A percentile compares a stretch with the other conserved stretches of the same genome.
These are phyloP conservation scores for Stenodema calcarata DNA, from an alignment of 2,888 invertebrate genomes.

Conservation along the genomic window DNA sequence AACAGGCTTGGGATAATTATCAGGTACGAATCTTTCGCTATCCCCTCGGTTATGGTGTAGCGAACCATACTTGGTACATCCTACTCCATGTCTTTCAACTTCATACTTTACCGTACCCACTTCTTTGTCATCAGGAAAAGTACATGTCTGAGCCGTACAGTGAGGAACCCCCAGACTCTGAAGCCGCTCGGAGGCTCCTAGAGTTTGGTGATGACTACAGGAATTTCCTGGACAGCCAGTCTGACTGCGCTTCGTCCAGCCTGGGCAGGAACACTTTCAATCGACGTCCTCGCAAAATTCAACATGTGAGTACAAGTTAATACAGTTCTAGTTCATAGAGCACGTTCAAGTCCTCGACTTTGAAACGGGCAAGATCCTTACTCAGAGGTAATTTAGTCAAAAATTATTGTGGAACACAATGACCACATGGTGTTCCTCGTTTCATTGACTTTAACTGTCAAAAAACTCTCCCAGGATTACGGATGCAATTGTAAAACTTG, in stretches of 20 bases:
- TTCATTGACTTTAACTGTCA: no score
- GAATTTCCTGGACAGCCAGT: slow-evolving; percentile 85
- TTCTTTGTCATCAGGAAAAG: slow-evolving; percentile 82
- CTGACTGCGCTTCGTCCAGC: slow-evolving; percentile 82
- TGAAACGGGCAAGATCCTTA: no score
- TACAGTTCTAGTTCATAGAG: no score
- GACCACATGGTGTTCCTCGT: no score
- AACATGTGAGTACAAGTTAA: slow-evolving; percentile 24
- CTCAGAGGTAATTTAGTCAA: no score
- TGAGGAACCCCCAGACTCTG: slow-evolving; percentile 82
- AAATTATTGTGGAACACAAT: no score
- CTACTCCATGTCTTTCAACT: no score
- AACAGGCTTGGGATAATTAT: slow-evolving; percentile 95
- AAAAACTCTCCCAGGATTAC: no score
- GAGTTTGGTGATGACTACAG: slow-evolving; percentile 92
- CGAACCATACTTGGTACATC: no score
- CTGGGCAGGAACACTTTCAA: slow-evolving; percentile 56
- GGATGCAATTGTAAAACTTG: no score
- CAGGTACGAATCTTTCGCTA: slow-evolving; percentile 73
- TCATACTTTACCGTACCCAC: slow-evolving; percentile 55
- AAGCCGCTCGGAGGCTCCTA: slow-evolving; percentile 79
- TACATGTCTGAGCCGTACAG: slow-evolving; percentile 91
- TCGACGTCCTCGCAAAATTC: slow-evolving; percentile 50
- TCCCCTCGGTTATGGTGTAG: no score
- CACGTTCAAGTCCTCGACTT: no score